Conservation (phyloP, 53 echinoderm and acorn worm genomes). For the Paelopatides confundens region DNA sequence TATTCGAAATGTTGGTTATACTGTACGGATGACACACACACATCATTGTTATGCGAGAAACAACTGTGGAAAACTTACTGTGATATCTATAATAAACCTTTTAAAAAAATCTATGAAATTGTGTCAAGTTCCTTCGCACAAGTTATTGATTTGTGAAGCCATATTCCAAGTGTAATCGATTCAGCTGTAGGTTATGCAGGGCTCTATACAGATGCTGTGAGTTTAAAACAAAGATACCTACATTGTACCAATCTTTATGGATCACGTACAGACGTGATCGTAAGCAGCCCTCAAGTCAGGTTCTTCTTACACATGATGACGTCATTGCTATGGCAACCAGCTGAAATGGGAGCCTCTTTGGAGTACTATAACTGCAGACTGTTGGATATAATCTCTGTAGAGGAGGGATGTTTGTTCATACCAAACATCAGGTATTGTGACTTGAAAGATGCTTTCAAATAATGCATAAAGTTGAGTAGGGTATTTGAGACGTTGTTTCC, state of each 20-base stretch:
- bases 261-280: not conserved
- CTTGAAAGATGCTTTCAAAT: too few species aligned
- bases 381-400: not conserved
- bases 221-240: not conserved
- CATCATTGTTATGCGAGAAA: too few species aligned
- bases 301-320: slow-evolving; percentile 39
- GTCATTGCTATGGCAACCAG: slow-evolving; percentile 37
- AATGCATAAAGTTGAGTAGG: too few species aligned
- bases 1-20: too few species aligned
- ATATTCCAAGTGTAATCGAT: slow-evolving; percentile 24
- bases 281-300: slow-evolving; percentile 32
- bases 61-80: too few species aligned
- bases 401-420: not conserved
- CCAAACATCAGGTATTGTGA: not conserved
- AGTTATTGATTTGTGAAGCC: slow-evolving; percentile 1
- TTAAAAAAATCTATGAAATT: not conserved
- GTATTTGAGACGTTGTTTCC: too few species aligned
- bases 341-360: slow-evolving; percentile 7
- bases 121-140: slow-evolving; percentile 7
- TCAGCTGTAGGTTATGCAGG: not conserved
- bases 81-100: too few species aligned
- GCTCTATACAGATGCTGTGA: not conserved
- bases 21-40: too few species aligned
- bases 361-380: not conserved
- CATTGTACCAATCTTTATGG: slow-evolving; percentile 3